phyloP scores from a whole-genome alignment of 2,113 vertebrate species.

The Hylia prasina region DNA sequence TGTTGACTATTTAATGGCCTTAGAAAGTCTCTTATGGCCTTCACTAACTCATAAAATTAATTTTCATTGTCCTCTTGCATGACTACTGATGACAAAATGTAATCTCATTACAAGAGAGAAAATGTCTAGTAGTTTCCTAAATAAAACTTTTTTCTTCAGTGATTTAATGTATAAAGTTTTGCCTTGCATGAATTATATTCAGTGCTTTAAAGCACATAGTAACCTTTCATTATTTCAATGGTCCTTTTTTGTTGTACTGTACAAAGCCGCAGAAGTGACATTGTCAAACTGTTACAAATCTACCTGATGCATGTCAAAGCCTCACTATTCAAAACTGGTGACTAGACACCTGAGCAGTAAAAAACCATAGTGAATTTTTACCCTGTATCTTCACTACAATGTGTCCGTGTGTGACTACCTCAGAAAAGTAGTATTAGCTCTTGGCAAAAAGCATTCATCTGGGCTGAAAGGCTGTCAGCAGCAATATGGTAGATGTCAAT shows the following conservation, averaged over 20 bases:
- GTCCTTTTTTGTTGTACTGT: background rate
- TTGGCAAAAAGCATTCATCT: slow-evolving; percentile 62
- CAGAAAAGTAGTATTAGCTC: slow-evolving; percentile 56
- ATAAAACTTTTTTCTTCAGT: slow-evolving; percentile 26
- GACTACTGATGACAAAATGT: background rate
- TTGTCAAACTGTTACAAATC: background rate
- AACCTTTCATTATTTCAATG: background rate
- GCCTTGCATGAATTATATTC: background rate
- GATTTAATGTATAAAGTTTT: background rate
- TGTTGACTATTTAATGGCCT: slow-evolving; percentile 32
- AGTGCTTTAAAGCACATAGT: background rate
- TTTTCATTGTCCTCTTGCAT: background rate
- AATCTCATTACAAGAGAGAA: background rate
- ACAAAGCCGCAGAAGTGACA: slow-evolving; percentile 3
- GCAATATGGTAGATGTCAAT: slow-evolving; percentile 65
- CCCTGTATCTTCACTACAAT: background rate
- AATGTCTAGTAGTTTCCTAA: background rate
- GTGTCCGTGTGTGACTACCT: background rate
- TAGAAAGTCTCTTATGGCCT: background rate
- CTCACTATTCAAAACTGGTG: background rate
- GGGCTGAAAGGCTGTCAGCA: slow-evolving; percentile 65
- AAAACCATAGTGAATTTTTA: background rate
- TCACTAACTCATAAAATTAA: slow-evolving; percentile 26
- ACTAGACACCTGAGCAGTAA: background rate
- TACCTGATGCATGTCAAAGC: slow-evolving; percentile 6